phyloP scores from a whole-genome alignment of 1,140 invertebrate genomes.

The Drosophila willistoni region DNA sequence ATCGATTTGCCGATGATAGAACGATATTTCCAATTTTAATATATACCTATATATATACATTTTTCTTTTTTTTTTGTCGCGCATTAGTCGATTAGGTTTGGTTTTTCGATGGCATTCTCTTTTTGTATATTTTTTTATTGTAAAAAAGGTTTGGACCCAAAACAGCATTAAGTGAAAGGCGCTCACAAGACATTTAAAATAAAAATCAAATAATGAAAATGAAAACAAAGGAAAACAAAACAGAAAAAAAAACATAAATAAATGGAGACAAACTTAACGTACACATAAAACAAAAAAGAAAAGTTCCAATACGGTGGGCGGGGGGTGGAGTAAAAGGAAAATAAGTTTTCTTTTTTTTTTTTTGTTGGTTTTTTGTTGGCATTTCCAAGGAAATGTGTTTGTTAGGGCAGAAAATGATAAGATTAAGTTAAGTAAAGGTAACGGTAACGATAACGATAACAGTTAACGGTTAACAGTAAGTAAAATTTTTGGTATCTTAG shows the following conservation, averaged over 20 bases:
- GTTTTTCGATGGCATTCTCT: slow-evolving; percentile 21
- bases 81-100: slow-evolving; percentile 49
- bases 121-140: slow-evolving; percentile 9
- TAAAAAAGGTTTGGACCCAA: slow-evolving; percentile 65
- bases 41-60: neutral
- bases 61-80: neutral
- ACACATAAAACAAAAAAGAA: slow-evolving; percentile 58
- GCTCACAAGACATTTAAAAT: slow-evolving; percentile 70
- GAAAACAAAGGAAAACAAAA: slow-evolving; percentile 16
- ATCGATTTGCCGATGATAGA: neutral
- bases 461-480: slow-evolving; percentile 67
- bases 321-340: too few relatives aligned
- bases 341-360: neutral
- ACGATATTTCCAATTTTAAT: neutral
- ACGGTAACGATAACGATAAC: slow-evolving; percentile 48
- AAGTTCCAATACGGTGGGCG: slow-evolving; percentile 34
- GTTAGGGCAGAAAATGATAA: slow-evolving; percentile 41
- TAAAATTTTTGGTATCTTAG: slow-evolving; percentile 25
- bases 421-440: slow-evolving; percentile 54
- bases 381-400: slow-evolving; percentile 28
- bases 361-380: slow-evolving; percentile 2
- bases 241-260: slow-evolving; percentile 21
- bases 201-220: slow-evolving; percentile 40
- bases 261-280: slow-evolving; percentile 45
- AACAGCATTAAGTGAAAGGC: slow-evolving; percentile 73